phyloP scores from a whole-genome alignment of 1,140 invertebrate genomes.

The Lamellibrachia luymesi region DNA sequence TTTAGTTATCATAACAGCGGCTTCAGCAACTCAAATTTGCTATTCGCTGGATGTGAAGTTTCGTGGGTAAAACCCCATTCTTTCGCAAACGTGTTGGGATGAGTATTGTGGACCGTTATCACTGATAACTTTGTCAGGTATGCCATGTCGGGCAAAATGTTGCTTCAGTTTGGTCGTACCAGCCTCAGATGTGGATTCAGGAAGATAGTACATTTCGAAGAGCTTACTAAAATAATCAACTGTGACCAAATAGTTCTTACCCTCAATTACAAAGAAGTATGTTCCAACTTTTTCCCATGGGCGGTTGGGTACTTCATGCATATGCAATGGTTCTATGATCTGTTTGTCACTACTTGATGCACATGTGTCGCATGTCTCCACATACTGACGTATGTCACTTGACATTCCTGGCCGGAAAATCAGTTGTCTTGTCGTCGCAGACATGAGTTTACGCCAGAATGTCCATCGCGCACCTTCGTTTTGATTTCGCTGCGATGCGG shows the following conservation, averaged over 20 bases:
- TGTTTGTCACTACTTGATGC: not conserved
- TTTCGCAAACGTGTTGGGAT: not conserved
- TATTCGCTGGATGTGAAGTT: not conserved
- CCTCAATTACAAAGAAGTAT: constrained; percentile 12
- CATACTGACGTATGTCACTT: constrained; percentile 6
- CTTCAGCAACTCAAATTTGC: constrained; percentile 17
- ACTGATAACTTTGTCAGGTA: not conserved
- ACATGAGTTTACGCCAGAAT: too few species aligned
- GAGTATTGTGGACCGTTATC: constrained; percentile 17
- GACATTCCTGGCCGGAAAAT: constrained; percentile 7
- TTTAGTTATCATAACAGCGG: constrained; percentile 8
- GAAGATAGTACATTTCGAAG: constrained; percentile 21
- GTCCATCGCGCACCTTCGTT: too few species aligned
- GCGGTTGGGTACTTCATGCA: not conserved
- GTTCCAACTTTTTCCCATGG: constrained; percentile 17
- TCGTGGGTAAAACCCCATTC: constrained; percentile 13
- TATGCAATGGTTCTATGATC: not conserved
- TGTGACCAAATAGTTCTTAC: not conserved
- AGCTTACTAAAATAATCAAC: constrained; percentile 18
- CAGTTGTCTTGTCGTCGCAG: not conserved
- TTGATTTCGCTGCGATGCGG: too few species aligned
- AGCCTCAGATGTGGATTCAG: not conserved
- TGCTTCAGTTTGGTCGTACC: not conserved
- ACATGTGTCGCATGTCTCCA: constrained; percentile 18
- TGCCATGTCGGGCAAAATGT: constrained; percentile 22